phyloP scores from a whole-genome alignment of 2,113 vertebrate genomes.

The Scolopax mira region DNA sequence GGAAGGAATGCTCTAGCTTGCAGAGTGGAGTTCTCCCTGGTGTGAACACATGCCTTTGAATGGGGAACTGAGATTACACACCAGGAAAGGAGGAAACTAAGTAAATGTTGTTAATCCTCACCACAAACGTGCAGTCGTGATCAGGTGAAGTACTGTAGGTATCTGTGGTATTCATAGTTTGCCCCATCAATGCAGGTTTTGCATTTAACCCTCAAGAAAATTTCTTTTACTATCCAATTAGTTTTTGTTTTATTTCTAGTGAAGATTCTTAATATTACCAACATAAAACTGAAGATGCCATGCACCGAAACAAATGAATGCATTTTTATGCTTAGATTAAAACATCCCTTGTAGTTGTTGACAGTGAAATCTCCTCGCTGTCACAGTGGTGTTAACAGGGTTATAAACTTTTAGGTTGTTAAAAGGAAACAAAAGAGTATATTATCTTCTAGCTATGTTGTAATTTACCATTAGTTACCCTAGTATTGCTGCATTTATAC shows the following conservation, averaged over 20 bases:
- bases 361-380: slow-evolving; percentile 42
- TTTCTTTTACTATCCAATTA: slow-evolving; percentile 39
- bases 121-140: background rate
- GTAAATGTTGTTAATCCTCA: background rate
- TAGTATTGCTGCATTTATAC: slow-evolving; percentile 47
- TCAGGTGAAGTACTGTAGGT: background rate
- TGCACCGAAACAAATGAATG: slow-evolving; percentile 1
- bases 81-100: background rate
- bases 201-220: background rate
- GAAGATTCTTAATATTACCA: slow-evolving; percentile 25
- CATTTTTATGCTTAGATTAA: slow-evolving; percentile 30
- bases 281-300: slow-evolving; percentile 34
- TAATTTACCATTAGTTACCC: slow-evolving; percentile 35
- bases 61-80: background rate
- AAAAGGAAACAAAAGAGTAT: slow-evolving; percentile 13
- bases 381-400: slow-evolving; percentile 20
- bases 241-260: slow-evolving; percentile 43
- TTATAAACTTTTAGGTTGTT: slow-evolving; percentile 45
- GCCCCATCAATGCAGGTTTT: background rate
- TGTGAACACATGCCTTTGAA: background rate
- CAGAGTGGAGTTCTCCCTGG: background rate
- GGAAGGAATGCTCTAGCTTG: background rate
- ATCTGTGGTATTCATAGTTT: background rate
- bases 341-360: slow-evolving; percentile 54
- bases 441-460: background rate